These are phyloP conservation scores for Apostichopus japonicus DNA, from an alignment of 35 echinoderm and acorn worm species.

Conservation along the genomic window DNA sequence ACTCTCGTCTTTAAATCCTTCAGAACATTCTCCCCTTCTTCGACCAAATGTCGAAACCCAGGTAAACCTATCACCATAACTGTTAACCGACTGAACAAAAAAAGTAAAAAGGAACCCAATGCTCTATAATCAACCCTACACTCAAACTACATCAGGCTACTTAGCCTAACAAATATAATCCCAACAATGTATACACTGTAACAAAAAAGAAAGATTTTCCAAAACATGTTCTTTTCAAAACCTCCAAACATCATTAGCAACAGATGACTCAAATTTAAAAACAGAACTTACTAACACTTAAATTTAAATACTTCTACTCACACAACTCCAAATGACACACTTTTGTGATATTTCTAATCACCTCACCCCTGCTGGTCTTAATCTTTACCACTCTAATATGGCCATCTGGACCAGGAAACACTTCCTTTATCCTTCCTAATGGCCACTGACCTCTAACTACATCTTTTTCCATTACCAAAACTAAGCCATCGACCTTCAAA, in stretches of 20 bases:
- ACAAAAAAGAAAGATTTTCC: no score
- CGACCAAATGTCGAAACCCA: neutral
- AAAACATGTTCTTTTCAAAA: no score
- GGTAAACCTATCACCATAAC: no score
- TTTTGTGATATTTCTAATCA: conserved; percentile 55
- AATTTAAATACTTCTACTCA: neutral
- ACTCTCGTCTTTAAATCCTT: no score
- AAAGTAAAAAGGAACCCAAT: no score
- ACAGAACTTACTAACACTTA: no score
- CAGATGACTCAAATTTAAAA: no score
- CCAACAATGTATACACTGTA: neutral
- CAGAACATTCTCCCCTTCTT: neutral
- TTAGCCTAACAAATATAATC: neutral
- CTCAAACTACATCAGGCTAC: neutral
- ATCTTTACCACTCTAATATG: conserved; percentile 51
- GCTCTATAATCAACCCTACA: no score
- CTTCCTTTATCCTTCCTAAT: conserved; percentile 29
- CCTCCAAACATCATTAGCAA: no score
- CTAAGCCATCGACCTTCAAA: conserved; percentile 47
- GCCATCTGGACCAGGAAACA: conserved; percentile 24
- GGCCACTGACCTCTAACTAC: conserved; percentile 35
- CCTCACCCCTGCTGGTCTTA: conserved; percentile 1
- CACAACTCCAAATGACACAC: conserved; percentile 26
- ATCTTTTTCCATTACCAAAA: conserved; percentile 21
- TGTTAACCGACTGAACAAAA: no score